Percentiles rank a stretch among this genome's conserved stretches.
phyloP scores from a whole-genome alignment of 2,888 invertebrate genomes.

The Clanis bilineata region DNA sequence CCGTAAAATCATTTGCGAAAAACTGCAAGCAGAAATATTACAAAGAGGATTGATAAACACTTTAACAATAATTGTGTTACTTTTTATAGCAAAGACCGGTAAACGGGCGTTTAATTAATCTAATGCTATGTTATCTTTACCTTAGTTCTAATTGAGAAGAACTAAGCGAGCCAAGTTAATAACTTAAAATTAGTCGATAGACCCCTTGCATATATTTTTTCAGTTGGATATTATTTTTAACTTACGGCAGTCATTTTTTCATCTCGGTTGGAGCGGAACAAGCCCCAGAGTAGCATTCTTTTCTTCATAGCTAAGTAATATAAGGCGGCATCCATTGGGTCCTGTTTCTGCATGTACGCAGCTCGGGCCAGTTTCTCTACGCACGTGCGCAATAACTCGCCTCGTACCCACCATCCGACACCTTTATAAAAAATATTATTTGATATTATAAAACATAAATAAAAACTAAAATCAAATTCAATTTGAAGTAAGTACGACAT shows the following conservation, averaged over 20 bases:
- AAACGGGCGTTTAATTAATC: too few relatives aligned
- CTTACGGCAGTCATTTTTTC: conserved; percentile 91
- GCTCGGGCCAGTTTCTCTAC: conserved; percentile 97
- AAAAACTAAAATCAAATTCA: not conserved
- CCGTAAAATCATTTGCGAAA: conserved; percentile 96
- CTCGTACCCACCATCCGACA: conserved; percentile 98
- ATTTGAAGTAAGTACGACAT: too few relatives aligned
- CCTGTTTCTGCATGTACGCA: conserved; percentile 94
- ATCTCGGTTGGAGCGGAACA: conserved; percentile 94
- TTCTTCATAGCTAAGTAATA: conserved; percentile 99
- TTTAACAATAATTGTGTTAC: not conserved
- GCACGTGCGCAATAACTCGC: conserved; percentile 89
- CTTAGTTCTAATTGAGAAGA: too few relatives aligned
- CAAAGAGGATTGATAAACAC: not conserved
- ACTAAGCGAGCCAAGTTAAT: too few relatives aligned
- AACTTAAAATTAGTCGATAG: too few relatives aligned
- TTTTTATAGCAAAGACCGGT: too few relatives aligned
- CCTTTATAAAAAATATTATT: conserved; percentile 59
- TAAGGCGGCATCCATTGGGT: conserved; percentile 98
- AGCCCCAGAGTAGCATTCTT: conserved; percentile 97
- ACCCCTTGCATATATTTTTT: too few relatives aligned
- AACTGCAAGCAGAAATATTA: conserved; percentile 77
- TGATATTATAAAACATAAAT: not conserved
- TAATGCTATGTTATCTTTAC: too few relatives aligned
- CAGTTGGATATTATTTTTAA: conserved; percentile 14